phyloP scores from a whole-genome alignment of 2,113 vertebrate species.

The Picathartes gymnocephalus region DNA sequence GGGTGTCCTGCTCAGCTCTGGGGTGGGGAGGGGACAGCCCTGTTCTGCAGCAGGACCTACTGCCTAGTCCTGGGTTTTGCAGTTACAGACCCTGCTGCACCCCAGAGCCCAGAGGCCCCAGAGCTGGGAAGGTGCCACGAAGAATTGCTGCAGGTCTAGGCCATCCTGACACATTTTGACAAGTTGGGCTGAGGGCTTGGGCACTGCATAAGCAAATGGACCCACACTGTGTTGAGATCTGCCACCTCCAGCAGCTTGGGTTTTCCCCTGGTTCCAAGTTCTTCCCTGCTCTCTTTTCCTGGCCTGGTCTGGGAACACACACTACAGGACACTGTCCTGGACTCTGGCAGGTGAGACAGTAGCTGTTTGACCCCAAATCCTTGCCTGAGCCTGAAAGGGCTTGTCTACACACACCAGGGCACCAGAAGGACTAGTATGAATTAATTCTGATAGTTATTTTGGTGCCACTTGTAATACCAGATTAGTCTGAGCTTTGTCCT shows the following conservation, averaged over 20 bases:
- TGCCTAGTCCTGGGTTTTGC: neutral
- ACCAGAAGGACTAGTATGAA: neutral
- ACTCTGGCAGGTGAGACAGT: neutral
- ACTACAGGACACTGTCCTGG: neutral
- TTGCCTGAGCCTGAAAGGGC: neutral
- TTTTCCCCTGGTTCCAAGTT: neutral
- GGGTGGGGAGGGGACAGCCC: neutral
- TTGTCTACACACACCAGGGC: neutral
- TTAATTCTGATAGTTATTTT: neutral
- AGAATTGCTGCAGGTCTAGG: neutral
- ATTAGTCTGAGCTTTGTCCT: conserved; percentile 8
- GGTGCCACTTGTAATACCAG: conserved; percentile 19
- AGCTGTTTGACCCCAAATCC: neutral
- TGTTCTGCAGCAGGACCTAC: neutral
- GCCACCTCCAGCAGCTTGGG: neutral
- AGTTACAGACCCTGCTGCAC: neutral
- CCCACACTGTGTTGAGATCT: neutral
- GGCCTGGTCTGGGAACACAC: neutral
- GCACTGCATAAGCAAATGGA: neutral
- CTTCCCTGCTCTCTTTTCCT: neutral
- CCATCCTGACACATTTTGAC: neutral
- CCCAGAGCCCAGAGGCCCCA: too few relatives aligned
- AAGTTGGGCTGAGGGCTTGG: neutral
- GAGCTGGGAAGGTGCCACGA: neutral
- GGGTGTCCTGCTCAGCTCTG: neutral